Evolutionary conservation across 2,888 invertebrate species (phyloP).

Genomic region (Polietes domitor): DNA sequence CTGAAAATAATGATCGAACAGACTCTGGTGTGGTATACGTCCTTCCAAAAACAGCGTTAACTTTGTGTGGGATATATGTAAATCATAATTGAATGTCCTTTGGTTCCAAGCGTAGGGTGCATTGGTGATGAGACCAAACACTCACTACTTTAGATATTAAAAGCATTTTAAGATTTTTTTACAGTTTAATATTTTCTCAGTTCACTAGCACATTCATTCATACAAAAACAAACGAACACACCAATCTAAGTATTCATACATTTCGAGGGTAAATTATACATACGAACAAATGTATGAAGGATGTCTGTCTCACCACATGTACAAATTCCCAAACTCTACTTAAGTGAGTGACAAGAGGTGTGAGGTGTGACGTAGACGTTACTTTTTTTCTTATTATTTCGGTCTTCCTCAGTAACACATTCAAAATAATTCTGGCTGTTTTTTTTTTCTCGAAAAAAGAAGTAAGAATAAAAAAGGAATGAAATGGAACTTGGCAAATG

Average conservation of each 20-base stretch:
- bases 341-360: constrained; percentile 70
- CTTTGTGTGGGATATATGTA: too few species aligned
- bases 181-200: constrained; percentile 22
- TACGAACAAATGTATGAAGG: constrained; percentile 65
- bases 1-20: too few species aligned
- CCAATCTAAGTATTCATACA: constrained; percentile 30
- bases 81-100: too few species aligned
- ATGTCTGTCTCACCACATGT: constrained; percentile 74
- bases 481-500: constrained; percentile 59
- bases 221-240: constrained; percentile 19
- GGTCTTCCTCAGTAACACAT: constrained; percentile 52
- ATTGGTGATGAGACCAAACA: neutral
- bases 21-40: too few species aligned
- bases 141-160: constrained; percentile 60
- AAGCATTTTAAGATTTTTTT: constrained; percentile 11
- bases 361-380: constrained; percentile 55
- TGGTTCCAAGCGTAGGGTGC: too few species aligned
- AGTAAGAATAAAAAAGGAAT: constrained; percentile 8
- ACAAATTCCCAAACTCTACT: constrained; percentile 81
- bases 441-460: constrained; percentile 12
- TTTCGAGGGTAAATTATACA: constrained; percentile 77
- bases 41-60: too few species aligned
- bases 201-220: too few species aligned
- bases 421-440: constrained; percentile 54
- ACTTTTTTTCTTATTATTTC: constrained; percentile 28